Evolutionary conservation across 2,113 vertebrate genomes (phyloP), one percentile per base, ranked within the genome.

Genomic region (Myocastor coypus): DNA sequence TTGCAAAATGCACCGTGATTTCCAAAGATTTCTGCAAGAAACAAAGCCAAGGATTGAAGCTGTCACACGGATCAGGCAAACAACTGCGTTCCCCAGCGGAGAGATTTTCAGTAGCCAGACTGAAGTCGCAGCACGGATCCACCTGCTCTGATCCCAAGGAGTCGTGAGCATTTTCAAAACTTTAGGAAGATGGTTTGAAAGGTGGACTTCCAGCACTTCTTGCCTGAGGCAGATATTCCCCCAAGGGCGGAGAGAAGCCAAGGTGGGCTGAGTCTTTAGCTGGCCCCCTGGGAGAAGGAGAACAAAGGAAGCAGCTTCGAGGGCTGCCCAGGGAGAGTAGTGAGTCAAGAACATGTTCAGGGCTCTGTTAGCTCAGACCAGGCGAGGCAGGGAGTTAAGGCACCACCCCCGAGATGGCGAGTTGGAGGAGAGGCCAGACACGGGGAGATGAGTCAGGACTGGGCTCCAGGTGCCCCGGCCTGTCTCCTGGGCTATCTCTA

Each of bases 1-100:
- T 95, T 78, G 87, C 87, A 91, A 94, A 93, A 94, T 22, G 50
- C 37, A 68, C 59, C 26, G 20, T 83, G 92, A 69, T 46, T 92
- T 95, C 71, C 61, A 66, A 89, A 92, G 46, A 68, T 89, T 71
- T 68, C 59, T 71, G 34, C 16, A 83, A 94, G 90, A 89, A 59
- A 77, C 57, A 64, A 80, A 82, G 42, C 55, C 5, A 13, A 83
- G 68, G 28, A 37, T 50, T 34, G 46, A 84, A n/a, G 73, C 46
- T 6, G 6, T 16, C 17, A 3, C 0, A 2, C 32, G 63, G 52
- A 61, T 82, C 59, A 24, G 17, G 73, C 28, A 7, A 24, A 80
- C 2, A 7, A 32, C 7, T 32, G 63, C 24, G 42, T 42, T 83
- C 26, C 59, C 83, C 9, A 3, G 1, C 16, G 69, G 69, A 55